Base-by-base conservation (phyloP, 2,888 invertebrate species). In the Eupithecia dodoneata region DNA sequence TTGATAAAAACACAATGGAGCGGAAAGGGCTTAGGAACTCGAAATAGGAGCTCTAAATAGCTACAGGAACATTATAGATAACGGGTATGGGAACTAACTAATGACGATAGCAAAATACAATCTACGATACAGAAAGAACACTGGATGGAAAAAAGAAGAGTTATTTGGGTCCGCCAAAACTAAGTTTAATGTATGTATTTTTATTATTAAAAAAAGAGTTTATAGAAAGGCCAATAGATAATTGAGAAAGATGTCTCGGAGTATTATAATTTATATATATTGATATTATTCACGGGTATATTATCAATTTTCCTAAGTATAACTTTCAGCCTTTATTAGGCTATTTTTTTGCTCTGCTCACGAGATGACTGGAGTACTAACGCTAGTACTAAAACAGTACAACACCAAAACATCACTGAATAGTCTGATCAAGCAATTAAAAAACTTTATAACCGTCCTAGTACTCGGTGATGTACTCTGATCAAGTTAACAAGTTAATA, bases 1-100 rank as follows among this genome's bases (percentile, higher is more conserved):
- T 49, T 41, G 75, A 75, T 77, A 76, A 77, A 63, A 77, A 76
- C 49, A 80, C 78, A 78, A 78, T 78, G 71, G 75, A 78, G 73
- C 76, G 74, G 70, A 78, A 78, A 78, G 67, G 75, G 66, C 75
- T 47, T 30, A 47, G 70, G n/a, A 70, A 12, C 47, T 13, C 9
- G 4, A 70, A 70, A 47, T 47, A 70, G 12, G 10, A 30, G 13
- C 65, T 59, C n/a, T 55, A 13, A 41, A 44, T 69, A n/a, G 67
- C 9, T 69, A 69, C n/a, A 69, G 67, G 44, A 69, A 69, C n/a
- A 45, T 10, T n/a, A 69, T 2, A 67, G 67, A 44, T n/a, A 67
- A 63, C 18, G 30, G 55, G 18, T 63, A 18, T 63, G 63, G 63
- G 63, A 63, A 63, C 63, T 63, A 63, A 63, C 30, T 63, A 63